Evolutionary conservation across 2,113 vertebrate genomes (phyloP).

Genomic region (Pyxicephalus adspersus): DNA sequence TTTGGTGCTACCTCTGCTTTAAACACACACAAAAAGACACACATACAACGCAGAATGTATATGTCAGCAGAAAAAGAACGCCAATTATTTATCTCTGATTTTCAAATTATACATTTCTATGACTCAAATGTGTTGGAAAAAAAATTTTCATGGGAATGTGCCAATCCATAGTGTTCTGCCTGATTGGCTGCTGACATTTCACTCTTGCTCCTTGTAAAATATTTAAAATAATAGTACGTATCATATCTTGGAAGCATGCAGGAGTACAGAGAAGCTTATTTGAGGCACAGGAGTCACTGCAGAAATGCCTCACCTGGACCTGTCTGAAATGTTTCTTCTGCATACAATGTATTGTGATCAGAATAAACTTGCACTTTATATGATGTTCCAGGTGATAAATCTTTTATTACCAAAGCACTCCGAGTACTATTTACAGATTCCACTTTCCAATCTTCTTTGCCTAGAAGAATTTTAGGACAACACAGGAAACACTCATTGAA

Average conservation of each 20-base stretch:
- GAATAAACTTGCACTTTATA: slow-evolving; percentile 93
- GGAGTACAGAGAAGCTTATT: slow-evolving; percentile 12
- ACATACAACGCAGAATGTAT: no score
- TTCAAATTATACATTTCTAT: no score
- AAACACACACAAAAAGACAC: no score
- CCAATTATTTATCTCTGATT: no score
- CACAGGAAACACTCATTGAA: slow-evolving; percentile 69
- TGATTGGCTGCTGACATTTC: no score
- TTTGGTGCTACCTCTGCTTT: no score
- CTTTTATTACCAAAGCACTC: slow-evolving; percentile 87
- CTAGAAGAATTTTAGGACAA: slow-evolving; percentile 83
- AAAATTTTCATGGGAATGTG: no score
- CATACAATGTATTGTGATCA: slow-evolving; percentile 81
- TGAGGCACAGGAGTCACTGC: slow-evolving; percentile 54
- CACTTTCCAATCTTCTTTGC: slow-evolving; percentile 91
- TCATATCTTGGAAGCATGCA: not conserved
- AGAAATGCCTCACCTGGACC: slow-evolving; percentile 89
- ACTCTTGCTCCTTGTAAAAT: not conserved
- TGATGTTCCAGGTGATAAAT: slow-evolving; percentile 88
- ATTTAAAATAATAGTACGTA: not conserved
- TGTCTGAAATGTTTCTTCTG: slow-evolving; percentile 87
- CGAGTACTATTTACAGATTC: slow-evolving; percentile 91
- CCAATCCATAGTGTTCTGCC: no score
- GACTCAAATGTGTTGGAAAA: no score
- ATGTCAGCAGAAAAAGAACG: no score